Evolutionary conservation across 2,113 vertebrate species (phyloP).

Genomic region (Rhagologus leucostigma): DNA sequence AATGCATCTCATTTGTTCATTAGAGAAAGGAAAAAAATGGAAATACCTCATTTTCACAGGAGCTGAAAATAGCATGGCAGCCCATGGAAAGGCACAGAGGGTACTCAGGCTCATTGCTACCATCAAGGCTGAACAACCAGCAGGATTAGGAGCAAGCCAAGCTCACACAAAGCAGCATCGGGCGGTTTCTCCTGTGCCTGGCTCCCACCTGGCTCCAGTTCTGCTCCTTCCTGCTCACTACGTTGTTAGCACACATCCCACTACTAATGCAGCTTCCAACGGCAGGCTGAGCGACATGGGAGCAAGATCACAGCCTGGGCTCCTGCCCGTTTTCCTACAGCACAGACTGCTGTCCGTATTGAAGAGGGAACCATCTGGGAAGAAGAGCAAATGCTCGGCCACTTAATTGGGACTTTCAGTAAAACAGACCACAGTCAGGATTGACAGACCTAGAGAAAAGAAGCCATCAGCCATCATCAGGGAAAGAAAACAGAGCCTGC

Average conservation of each 20-base stretch:
- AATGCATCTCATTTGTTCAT: slow-evolving; percentile 31
- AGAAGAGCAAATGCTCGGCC: not conserved
- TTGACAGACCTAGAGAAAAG: not conserved
- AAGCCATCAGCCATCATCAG: not conserved
- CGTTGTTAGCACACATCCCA: not conserved
- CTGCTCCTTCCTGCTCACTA: not conserved
- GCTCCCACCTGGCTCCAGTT: not conserved
- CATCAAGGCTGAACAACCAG: slow-evolving; percentile 23
- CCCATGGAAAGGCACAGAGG: slow-evolving; percentile 22
- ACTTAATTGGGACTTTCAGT: slow-evolving; percentile 36
- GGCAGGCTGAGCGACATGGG: not conserved
- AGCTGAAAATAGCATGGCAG: not conserved
- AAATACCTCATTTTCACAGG: slow-evolving; percentile 44
- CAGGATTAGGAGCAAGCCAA: not conserved
- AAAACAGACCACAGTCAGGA: not conserved
- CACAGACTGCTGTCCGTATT: not conserved
- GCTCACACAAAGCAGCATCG: slow-evolving; percentile 13
- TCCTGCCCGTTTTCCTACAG: not conserved
- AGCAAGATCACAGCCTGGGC: not conserved
- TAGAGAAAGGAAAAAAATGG: not conserved
- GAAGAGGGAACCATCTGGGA: slow-evolving; percentile 11
- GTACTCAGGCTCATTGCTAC: slow-evolving; percentile 18
- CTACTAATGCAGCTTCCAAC: not conserved
- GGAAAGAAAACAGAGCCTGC: not conserved
- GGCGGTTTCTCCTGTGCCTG: not conserved